Base-by-base conservation (phyloP, 2,797 vertebrate genomes). In the Pseudomugil gertrudae region DNA sequence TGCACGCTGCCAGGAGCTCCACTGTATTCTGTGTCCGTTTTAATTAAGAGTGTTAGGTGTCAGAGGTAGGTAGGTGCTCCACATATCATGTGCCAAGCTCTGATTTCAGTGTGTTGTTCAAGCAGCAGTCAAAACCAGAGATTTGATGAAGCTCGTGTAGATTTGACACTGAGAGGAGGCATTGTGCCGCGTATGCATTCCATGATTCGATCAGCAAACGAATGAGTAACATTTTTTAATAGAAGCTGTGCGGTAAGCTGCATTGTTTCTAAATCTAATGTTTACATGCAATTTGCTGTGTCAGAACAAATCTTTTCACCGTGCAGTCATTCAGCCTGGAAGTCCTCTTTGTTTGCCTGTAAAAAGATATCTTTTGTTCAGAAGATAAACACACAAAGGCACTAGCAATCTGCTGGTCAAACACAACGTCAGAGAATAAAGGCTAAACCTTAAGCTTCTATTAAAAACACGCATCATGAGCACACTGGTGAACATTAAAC, bases 1-100 rank as follows among this genome's bases (percentile, higher is more conserved):
- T n/a, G 3, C 26, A 29, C 26, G 32, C 54, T 73, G 56, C 19
- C 43, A 62, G 47, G 50, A 65, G 26, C 63, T 71, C 30, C 43
- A 81, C 69, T 86, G 88, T 78, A 84, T 83, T 86, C 53, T 59
- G 66, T 89, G 85, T 87, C 84, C 63, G 80, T 78, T 88, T 90
- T 91, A 92, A 91, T 91, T 91, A 93, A 89, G 80, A 61, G 83
- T 79, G 80, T 84, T 35, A 58, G 74, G 79, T 90, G 84, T 85
- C 87, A 58, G 75, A 57, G 51, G 76, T 56, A 73, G 74, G 65
- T 58, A 50, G 67, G 67, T 52, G 69, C 23, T 60, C 64, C 24
- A 11, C 57, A 24, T 82, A 83, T 91, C 83, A 53, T 80, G 64
- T 90, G 74, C 50, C 84, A 0, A 59, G 80, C 81, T 89, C 86